A percentile compares a stretch with the other conserved stretches of the same genome.
Evolutionary conservation across 2,797 vertebrate species (phyloP).

Genomic region (Girardinus metallicus): DNA sequence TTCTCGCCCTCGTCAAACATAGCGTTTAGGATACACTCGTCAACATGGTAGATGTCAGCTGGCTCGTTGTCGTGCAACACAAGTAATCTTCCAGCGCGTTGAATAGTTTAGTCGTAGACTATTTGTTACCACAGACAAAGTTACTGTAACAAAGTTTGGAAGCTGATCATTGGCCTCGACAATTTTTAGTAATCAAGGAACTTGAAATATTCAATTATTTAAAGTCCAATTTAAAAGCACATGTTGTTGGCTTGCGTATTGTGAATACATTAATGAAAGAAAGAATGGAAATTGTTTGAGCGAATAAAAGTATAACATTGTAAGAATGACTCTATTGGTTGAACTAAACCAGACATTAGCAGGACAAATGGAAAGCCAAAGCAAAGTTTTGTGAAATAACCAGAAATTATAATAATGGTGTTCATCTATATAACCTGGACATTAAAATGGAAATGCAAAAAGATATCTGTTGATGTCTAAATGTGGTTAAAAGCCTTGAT

Average conservation of each 20-base stretch:
- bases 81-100: too few relatives aligned
- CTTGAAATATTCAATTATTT: neutral
- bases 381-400: neutral
- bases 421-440: neutral
- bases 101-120: too few relatives aligned
- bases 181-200: constrained; percentile 3
- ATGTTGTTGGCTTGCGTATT: constrained; percentile 12
- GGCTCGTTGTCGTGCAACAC: too few relatives aligned
- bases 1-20: too few relatives aligned
- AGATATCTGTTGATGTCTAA: neutral
- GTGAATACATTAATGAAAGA: neutral
- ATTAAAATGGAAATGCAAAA: neutral
- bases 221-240: neutral
- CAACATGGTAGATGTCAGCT: too few relatives aligned
- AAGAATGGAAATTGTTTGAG: neutral
- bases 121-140: too few relatives aligned
- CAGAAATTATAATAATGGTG: neutral
- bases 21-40: too few relatives aligned
- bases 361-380: neutral
- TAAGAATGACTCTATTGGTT: neutral
- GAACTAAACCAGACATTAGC: neutral
- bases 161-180: too few relatives aligned
- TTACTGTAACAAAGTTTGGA: too few relatives aligned
- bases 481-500: neutral
- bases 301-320: neutral